Base-by-base conservation (phyloP, 2,797 vertebrate genomes). In the Notolabrus celidotus region DNA sequence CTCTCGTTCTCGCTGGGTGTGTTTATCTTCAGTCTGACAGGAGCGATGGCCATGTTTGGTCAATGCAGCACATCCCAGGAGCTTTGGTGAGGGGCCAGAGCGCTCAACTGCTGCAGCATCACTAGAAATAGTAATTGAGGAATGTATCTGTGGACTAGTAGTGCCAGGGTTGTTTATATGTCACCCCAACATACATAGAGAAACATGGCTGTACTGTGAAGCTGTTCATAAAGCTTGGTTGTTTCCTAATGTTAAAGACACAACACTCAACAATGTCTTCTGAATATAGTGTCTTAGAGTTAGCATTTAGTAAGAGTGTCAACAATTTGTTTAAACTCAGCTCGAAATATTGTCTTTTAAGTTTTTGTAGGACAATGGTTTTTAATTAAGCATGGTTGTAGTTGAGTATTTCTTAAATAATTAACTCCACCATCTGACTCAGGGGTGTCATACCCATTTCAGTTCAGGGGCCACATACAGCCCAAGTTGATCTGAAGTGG, bases 11-110 rank as follows among this genome's bases (percentile, higher is more conserved):
- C 74, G 51, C 69, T 17, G 68, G 64, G 50, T 70, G 71, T 94
- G 91, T 94, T 95, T 93, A 92, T 91, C 82, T 88, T 92, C 80
- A 74, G 83, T 87, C 89, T 88, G 89, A 89, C 74, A 92, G 87
- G 80, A 91, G 87, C 84, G 73, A 84, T 92, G 87, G 74, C 94
- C 92, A 93, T 94, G 88, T 95, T 95, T 94, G 94, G 94, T 94
- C 90, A 95, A 84, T 83, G 67, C 87, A 11, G 82, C 86, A 61
- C 83, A 88, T 93, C 89, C 88, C 82, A 70, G 77, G 79, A 87
- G 90, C 85, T 89, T 87, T 88, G 82, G 76, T 89, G 76, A 87
- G 84, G 67, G 68, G 88, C 90, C 71, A 82, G 72, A 71, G 77
- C 53, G 64, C 88, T 86, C 79, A 64, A 58, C 79, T 65, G 80